Conservation (phyloP, 35 echinoderm and acorn worm genomes). For the Acanthaster planci region DNA sequence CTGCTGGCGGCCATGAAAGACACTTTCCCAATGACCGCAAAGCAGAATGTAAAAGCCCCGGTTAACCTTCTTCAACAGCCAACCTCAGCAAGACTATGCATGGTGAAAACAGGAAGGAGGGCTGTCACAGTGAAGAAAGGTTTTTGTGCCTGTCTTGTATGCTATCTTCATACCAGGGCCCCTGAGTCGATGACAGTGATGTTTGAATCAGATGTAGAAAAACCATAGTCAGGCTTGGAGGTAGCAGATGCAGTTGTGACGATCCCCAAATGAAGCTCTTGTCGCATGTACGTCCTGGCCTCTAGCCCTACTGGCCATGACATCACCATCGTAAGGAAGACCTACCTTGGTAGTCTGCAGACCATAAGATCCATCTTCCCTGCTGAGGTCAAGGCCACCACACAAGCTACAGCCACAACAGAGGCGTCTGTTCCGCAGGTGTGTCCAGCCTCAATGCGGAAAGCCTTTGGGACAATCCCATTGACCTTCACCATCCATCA, state of each 20-base stretch:
- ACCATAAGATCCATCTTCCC: background rate
- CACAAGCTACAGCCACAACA: background rate
- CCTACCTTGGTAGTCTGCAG: background rate
- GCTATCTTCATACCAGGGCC: background rate
- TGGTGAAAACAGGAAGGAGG: background rate
- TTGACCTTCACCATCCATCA: background rate
- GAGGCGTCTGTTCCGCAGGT: background rate
- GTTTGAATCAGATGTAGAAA: background rate
- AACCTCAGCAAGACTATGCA: background rate
- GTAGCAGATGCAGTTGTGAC: background rate
- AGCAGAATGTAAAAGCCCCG: background rate
- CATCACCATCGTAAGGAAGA: slow-evolving; percentile 3
- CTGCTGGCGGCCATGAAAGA: background rate
- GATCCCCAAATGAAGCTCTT: background rate
- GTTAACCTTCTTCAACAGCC: background rate
- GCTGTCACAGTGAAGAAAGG: background rate
- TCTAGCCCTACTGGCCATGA: slow-evolving; percentile 2
- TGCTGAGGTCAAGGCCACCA: background rate
- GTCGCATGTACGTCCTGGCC: background rate
- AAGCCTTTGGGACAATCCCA: background rate
- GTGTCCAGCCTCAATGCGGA: background rate
- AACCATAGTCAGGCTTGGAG: background rate
- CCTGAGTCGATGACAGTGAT: background rate
- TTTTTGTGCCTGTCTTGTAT: no score
- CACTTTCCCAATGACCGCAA: background rate